Percentiles rank a stretch among this genome's conserved stretches.
Conservation (phyloP, 2,113 vertebrate genomes). For the Poicephalus meyeri region DNA sequence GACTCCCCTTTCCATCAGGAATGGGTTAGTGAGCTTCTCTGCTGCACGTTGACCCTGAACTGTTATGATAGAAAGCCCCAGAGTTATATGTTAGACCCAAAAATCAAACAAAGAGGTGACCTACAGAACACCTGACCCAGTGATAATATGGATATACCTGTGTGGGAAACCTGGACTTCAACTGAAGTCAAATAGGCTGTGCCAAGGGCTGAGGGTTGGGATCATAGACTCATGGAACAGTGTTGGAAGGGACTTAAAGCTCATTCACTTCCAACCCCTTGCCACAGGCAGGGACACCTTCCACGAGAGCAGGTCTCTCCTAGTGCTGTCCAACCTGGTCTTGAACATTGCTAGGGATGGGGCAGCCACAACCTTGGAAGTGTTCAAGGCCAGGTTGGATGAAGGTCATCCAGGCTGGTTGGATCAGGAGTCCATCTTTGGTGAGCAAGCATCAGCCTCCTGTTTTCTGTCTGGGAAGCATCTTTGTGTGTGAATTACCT, state of each 20-base stretch:
- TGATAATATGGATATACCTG: fast-evolving
- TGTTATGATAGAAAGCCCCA: neutral
- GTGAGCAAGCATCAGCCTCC: fast-evolving
- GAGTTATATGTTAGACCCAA: neutral
- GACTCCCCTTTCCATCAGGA: neutral
- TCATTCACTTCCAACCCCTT: neutral
- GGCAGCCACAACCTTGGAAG: neutral
- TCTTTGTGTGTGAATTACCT: neutral
- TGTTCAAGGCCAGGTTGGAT: neutral
- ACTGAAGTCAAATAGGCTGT: neutral
- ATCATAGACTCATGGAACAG: neutral
- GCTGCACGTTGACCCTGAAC: fast-evolving
- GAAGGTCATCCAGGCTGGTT: neutral
- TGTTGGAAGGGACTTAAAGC: neutral
- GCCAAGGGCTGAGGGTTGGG: neutral
- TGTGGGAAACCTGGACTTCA: neutral
- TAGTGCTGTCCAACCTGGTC: neutral
- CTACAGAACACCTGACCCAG: neutral
- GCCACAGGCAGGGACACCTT: neutral
- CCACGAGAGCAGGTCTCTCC: neutral
- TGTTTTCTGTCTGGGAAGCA: neutral
- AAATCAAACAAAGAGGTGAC: neutral
- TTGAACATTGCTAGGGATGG: neutral
- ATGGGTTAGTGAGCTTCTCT: neutral
- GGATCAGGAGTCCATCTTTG: neutral